Base-by-base conservation (phyloP, 2,113 vertebrate genomes). In the Cranoglanis bouderius region DNA sequence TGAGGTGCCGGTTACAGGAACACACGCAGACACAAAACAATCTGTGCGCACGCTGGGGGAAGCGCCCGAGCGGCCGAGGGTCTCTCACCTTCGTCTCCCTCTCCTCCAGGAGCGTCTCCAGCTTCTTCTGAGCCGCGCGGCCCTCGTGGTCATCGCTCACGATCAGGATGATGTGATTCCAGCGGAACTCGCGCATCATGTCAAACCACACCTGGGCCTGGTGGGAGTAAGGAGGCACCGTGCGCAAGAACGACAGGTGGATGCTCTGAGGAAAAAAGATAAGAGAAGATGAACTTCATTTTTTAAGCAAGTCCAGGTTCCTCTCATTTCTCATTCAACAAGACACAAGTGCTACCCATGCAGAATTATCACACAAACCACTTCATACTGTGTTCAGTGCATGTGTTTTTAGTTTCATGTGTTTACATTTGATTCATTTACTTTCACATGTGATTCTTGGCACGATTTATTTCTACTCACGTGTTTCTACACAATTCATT, bases 131-230 rank as follows among this genome's bases (percentile, higher is more conserved):
- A 26, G 98, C 98, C 0, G 98, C 98, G 26, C 98, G 96, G 85
- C 98, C 98, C 93, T 99, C 98, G 24, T 99, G 98, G 95, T 99
- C 98, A 3, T 99, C 98, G 4, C 98, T 99, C 93, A 99, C 97
- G 51, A 99, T 98, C 93, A 99, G 95, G 92, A 99, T 99, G 94
- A 99, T 95, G 94, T 99, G 98, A 92, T 99, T 99, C 98, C 98
- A 99, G 95, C 96, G 96, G 94, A 98, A 99, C 90, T 98, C 97
- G 2, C 98, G 96, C 98, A 99, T 99, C 97, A 99, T 97, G 94
- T 99, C 98, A 72, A 99, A 99, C 98, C 98, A 99, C 83, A 99
- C 98, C 0, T 98, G 97, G 1, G 98, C 98, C 95, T 99, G 98
- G 94, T 99, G 98, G 86, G 98, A 99, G 92, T 99, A 99, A 0